Evolutionary conservation across 2,888 invertebrate genomes (phyloP), one percentile per base, ranked within the genome.

Genomic region (Actias luna): DNA sequence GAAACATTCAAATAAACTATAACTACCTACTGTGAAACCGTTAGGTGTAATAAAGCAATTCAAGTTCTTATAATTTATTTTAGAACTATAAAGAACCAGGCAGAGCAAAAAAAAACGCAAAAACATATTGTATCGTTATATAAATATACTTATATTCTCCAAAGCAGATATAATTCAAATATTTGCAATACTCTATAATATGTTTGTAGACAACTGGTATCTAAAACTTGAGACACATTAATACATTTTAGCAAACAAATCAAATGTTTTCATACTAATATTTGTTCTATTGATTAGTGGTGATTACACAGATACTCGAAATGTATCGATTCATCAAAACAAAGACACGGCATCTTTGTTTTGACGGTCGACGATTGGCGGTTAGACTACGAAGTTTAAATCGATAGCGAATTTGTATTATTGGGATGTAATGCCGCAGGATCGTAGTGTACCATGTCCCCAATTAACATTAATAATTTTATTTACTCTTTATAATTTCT

Each of bases 281-380:
- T 87, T 87, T 84, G 79, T 67, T 69, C 66, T 72, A 70, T 65
- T 75, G 79, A 84, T 87, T 84, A 84, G 78, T 75, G 72, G 72
- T 78, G 76, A 83, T 81, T 77, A 77, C 77, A 79, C 70, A 73
- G 69, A 69, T 74, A 77, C 75, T 76, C 74, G 68, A 82, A 81
- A 79, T 80, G 77, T 79, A 77, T 73, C 80, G 69, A 84, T 83
- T 85, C 84, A 85, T 85, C 84, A 82, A 82, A 87, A 87, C 83
- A 86, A 82, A 79, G 73, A 62, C 29, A 18, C 55, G 55, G 18
- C 55, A 55, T 55, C 55, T 55, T 63, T 63, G 71, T 75, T 71
- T 69, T 55, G 55, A 55, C 55, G 55, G 55, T 55, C 29, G 55
- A 29, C 73, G 70, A 77, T 79, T 76, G 79, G 71, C 76, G 75